Base-by-base conservation (phyloP, 2,797 vertebrate genomes). In the Mormyrops boulengeri region DNA sequence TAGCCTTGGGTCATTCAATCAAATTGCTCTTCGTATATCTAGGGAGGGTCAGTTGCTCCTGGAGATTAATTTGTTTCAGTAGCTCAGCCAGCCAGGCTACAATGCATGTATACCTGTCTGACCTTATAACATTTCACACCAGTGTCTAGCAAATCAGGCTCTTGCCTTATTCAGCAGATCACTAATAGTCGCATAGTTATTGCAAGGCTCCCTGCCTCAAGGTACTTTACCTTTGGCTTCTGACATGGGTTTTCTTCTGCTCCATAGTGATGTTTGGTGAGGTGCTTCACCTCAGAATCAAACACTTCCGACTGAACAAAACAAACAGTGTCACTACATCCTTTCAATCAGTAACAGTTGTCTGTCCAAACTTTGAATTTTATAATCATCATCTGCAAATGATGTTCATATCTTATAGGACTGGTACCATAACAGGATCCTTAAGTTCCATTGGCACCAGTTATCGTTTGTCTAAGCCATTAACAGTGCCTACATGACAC, bases 61-160 rank as follows among this genome's bases (percentile, higher is more conserved):
- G 38, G 77, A 82, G 77, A 44, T 82, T 82, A 82, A 82, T 82
- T 47, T 80, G 73, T 82, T 44, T 44, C 77, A 82, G 17, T 82
- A 82, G 19, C 41, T 47, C 77, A 44, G 77, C 77, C 77, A 82
- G 6, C 77, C 77, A 82, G 6, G 52, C 22, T 85, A 52, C 47
- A 26, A 47, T 85, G 82, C 47, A 26, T 52, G 82, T 26, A 26
- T 26, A 26, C 22, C 22, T 85, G 9, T 85, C 47, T 85, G 82
- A 50, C 82, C 2, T 30, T 52, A 52, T 52, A 85, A 52, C 22
- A 85, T 85, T 52, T 30, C 22, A 30, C 82, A 22, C 9, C 41
- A 85, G 44, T 85, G 82, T 49, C 47, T 52, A 52, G 9, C 47
- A 47, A 85, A 50, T 85, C 47, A 85, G 82, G 19, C 49, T 52